Percentiles rank a stretch among this genome's conserved stretches.
These are phyloP conservation scores for Aphelenchoides fujianensis DNA, from an alignment of 1,140 invertebrate genomes.

Conservation along the genomic window DNA sequence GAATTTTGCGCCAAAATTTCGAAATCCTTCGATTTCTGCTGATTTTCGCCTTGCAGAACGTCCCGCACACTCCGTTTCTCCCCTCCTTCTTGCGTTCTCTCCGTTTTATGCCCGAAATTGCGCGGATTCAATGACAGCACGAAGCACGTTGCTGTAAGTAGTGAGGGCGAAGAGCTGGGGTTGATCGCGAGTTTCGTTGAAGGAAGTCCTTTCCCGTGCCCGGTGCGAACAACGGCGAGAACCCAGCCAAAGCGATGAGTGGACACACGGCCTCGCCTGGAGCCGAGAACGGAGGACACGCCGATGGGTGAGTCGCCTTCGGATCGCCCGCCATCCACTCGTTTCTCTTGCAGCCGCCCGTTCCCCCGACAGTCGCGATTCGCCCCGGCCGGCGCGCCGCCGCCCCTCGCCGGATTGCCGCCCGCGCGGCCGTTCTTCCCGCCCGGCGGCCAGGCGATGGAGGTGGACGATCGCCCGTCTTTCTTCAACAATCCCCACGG, in stretches of 20 bases:
- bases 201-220: neutral
- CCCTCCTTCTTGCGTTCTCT: neutral
- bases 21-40: too few species aligned
- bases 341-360: too few species aligned
- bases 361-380: neutral
- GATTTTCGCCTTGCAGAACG: too few species aligned
- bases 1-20: too few species aligned
- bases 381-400: neutral
- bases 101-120: neutral
- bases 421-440: neutral
- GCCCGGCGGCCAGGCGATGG: neutral
- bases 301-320: neutral
- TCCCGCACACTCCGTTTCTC: too few species aligned
- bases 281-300: neutral
- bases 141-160: neutral
- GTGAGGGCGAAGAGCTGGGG: neutral
- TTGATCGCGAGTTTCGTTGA: neutral
- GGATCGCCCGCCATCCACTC: neutral
- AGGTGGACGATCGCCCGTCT: neutral
- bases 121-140: neutral
- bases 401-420: too few species aligned
- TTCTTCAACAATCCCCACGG: conserved; percentile 9
- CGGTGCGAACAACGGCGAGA: neutral
- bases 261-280: neutral
- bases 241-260: neutral